Conservation (phyloP, 2,888 invertebrate species). For the Platycheirus rosarum region DNA sequence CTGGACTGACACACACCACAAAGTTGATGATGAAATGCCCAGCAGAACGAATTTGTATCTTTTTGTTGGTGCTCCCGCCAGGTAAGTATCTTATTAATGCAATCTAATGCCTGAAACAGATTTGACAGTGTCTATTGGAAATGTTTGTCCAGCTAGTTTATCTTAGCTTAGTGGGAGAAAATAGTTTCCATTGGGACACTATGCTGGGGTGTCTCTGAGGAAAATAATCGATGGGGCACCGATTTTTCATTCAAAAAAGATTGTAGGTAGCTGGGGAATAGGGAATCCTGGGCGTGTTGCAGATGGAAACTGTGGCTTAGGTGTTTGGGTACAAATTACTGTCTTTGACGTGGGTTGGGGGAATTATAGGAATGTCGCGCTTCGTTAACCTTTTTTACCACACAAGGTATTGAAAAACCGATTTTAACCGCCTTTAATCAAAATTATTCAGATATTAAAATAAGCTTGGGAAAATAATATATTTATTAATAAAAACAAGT, state of each 20-base stretch:
- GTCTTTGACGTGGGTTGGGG: slow-evolving; percentile 25
- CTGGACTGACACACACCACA: slow-evolving; percentile 46
- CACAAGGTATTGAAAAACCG: background rate
- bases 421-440: no score
- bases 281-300: slow-evolving; percentile 36
- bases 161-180: slow-evolving; percentile 26
- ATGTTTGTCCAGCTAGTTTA: background rate
- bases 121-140: slow-evolving; percentile 51
- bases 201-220: background rate
- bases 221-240: slow-evolving; percentile 30
- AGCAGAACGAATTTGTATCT: slow-evolving; percentile 64
- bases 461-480: no score
- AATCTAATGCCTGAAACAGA: slow-evolving; percentile 60
- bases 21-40: slow-evolving; percentile 70
- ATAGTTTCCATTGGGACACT: slow-evolving; percentile 32
- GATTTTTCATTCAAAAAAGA: slow-evolving; percentile 35
- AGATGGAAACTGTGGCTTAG: slow-evolving; percentile 34
- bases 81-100: slow-evolving; percentile 58
- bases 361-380: slow-evolving; percentile 16
- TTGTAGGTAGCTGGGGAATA: slow-evolving; percentile 41
- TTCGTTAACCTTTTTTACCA: background rate
- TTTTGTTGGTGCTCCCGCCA: slow-evolving; percentile 25
- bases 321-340: slow-evolving; percentile 41
- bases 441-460: no score
- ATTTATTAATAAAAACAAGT: no score